Percentiles rank a stretch among this genome's conserved stretches.
These are phyloP conservation scores for Drosophila percnosoma DNA, from an alignment of 2,888 invertebrate species.

Conservation along the genomic window DNA sequence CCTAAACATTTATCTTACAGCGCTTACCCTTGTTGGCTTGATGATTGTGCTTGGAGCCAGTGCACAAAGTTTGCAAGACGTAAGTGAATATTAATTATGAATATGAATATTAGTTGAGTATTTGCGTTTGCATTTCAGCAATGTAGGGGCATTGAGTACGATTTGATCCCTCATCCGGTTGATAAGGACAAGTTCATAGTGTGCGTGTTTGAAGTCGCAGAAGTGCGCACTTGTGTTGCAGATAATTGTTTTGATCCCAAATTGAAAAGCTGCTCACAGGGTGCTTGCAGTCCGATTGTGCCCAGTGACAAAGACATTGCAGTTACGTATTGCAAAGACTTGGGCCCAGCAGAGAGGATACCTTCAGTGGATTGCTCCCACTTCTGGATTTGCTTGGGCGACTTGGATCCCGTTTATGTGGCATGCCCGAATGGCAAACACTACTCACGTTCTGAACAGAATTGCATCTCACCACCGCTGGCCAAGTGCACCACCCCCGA, in stretches of 20 bases:
- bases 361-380: constrained; percentile 27
- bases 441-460: constrained; percentile 27
- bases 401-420: constrained; percentile 25
- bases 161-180: constrained; percentile 20
- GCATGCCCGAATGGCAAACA: constrained; percentile 23
- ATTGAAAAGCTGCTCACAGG: constrained; percentile 1
- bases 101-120: neutral
- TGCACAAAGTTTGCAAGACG: constrained; percentile 15
- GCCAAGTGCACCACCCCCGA: constrained; percentile 29
- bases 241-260: constrained; percentile 15
- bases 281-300: neutral
- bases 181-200: constrained; percentile 20
- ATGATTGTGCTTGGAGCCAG: neutral
- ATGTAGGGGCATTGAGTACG: constrained; percentile 20
- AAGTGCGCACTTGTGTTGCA: constrained; percentile 12
- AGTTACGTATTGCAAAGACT: neutral
- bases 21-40: neutral
- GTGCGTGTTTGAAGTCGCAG: constrained; percentile 16
- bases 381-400: constrained; percentile 29
- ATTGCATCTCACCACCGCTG: constrained; percentile 30
- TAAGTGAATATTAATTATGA: neutral
- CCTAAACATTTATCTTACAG: neutral
- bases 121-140: neutral
- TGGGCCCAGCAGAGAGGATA: neutral
- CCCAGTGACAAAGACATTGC: constrained; percentile 10